These are phyloP conservation scores for Patella caerulea DNA, from an alignment of 2,888 invertebrate genomes.

Conservation along the genomic window DNA sequence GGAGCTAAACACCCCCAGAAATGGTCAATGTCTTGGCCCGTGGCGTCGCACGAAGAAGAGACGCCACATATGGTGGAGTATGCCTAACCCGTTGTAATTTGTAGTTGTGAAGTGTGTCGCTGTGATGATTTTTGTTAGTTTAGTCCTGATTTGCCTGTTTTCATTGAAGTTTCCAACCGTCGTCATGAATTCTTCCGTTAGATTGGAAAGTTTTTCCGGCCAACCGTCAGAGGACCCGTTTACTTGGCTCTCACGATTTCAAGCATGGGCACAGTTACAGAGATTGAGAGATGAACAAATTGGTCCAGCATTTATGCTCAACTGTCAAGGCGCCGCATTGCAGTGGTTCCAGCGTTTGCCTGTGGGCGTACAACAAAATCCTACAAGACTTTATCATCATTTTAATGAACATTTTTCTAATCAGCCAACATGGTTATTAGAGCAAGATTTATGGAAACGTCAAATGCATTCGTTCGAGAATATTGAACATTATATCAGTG, in stretches of 20 bases:
- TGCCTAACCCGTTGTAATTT: too few species aligned
- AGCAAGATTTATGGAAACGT: not conserved
- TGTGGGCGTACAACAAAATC: not conserved
- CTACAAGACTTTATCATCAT: not conserved
- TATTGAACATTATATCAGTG: constrained; percentile 10
- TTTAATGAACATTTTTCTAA: not conserved
- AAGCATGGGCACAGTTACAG: constrained; percentile 12
- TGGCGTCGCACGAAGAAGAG: too few species aligned
- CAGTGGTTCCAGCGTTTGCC: constrained; percentile 5
- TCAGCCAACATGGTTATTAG: not conserved
- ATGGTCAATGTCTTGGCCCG: too few species aligned
- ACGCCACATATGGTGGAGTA: too few species aligned
- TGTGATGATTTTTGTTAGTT: too few species aligned
- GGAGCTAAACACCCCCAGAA: too few species aligned
- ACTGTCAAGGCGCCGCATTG: not conserved
- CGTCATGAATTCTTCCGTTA: too few species aligned
- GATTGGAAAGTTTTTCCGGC: not conserved
- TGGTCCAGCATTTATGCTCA: not conserved
- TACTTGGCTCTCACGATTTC: constrained; percentile 8
- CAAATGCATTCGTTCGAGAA: not conserved
- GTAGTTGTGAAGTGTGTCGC: too few species aligned
- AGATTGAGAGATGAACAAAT: not conserved
- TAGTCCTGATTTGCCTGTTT: too few species aligned
- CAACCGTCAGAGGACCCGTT: not conserved
- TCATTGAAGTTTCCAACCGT: too few species aligned